Evolutionary conservation across 1,140 invertebrate genomes (phyloP).

Genomic region (Drosophila gunungcola): DNA sequence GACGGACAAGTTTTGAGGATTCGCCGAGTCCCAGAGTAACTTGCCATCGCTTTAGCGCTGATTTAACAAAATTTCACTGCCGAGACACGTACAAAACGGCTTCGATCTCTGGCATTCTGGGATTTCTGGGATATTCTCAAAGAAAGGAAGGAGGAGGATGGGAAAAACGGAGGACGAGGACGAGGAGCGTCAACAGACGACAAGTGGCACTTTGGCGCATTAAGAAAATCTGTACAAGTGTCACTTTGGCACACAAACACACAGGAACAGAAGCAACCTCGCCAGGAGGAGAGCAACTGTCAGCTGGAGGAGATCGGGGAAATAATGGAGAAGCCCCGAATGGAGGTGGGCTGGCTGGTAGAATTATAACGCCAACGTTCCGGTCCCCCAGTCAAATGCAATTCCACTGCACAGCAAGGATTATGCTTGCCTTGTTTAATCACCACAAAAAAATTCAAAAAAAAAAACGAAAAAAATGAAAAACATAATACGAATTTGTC

Average conservation of each 20-base stretch:
- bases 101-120: conserved; percentile 51
- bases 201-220: conserved; percentile 82
- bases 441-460: conserved; percentile 59
- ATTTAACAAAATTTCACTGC: conserved; percentile 74
- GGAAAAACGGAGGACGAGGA: conserved; percentile 35
- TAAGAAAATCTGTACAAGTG: conserved; percentile 84
- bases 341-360: conserved; percentile 41
- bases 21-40: not conserved
- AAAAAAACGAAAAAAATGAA: not conserved
- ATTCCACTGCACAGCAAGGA: conserved; percentile 73
- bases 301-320: conserved; percentile 27
- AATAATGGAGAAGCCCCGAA: not conserved
- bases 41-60: conserved; percentile 56
- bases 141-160: not conserved
- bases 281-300: conserved; percentile 20
- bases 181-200: conserved; percentile 74
- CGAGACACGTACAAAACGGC: conserved; percentile 73
- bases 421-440: conserved; percentile 75
- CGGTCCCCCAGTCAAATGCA: conserved; percentile 48
- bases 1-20: conserved; percentile 51
- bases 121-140: not conserved
- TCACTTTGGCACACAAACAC: conserved; percentile 74
- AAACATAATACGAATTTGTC: conserved; percentile 62
- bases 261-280: conserved; percentile 20
- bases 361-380: conserved; percentile 80